phyloP scores from a whole-genome alignment of 1,140 invertebrate species.

The Mamestra configurata region DNA sequence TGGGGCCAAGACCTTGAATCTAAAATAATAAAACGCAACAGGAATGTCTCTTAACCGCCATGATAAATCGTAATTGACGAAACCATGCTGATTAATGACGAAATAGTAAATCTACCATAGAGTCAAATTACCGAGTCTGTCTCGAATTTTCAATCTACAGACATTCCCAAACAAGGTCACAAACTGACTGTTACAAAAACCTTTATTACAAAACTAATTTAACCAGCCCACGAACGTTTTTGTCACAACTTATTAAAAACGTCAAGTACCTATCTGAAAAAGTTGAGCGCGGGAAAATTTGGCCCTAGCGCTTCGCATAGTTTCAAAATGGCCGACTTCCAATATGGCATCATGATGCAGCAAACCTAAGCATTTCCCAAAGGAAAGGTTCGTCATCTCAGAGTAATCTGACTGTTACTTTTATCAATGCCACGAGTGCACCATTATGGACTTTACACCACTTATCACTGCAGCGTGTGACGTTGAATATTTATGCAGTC shows the following conservation, averaged over 20 bases:
- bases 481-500: background rate
- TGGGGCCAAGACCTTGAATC: too few species aligned
- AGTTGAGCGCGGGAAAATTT: too few species aligned
- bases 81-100: too few species aligned
- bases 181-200: background rate
- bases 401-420: background rate
- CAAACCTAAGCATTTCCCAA: background rate
- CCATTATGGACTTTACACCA: slow-evolving; percentile 8
- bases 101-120: too few species aligned
- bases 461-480: slow-evolving; percentile 21
- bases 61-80: too few species aligned
- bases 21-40: too few species aligned
- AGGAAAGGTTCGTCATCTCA: background rate
- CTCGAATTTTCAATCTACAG: background rate
- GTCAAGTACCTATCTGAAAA: too few species aligned
- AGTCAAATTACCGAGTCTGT: too few species aligned
- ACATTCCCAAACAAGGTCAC: background rate
- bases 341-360: too few species aligned
- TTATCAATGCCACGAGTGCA: slow-evolving; percentile 1
- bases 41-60: too few species aligned
- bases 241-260: background rate
- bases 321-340: too few species aligned
- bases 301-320: too few species aligned
- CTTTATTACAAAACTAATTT: slow-evolving; percentile 9
- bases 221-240: background rate